A percentile compares a stretch with the other conserved stretches of the same genome.
phyloP scores from a whole-genome alignment of 1,140 invertebrate genomes.

The Drosophila mayri region DNA sequence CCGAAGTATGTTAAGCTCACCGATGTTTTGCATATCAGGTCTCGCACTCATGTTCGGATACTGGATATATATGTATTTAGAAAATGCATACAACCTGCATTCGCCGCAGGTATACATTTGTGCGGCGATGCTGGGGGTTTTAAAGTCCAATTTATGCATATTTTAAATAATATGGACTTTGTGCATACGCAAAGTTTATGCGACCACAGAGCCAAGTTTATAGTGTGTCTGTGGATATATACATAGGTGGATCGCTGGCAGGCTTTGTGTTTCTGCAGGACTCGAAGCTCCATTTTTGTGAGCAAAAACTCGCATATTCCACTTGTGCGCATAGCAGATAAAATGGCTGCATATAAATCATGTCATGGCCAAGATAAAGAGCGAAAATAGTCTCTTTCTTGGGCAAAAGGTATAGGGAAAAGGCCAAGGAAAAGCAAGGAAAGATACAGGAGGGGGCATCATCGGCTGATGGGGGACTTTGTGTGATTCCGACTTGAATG shows the following conservation, averaged over 20 bases:
- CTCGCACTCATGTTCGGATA: conserved; percentile 7
- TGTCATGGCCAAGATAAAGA: conserved; percentile 76
- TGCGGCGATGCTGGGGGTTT: conserved; percentile 18
- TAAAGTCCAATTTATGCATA: conserved; percentile 77
- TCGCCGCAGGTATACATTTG: conserved; percentile 25
- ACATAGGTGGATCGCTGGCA: conserved; percentile 43
- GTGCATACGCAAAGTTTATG: conserved; percentile 57
- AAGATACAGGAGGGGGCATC: background rate
- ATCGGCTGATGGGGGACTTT: conserved; percentile 27
- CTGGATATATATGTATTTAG: conserved; percentile 10
- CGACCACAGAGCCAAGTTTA: conserved; percentile 33
- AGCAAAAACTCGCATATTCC: conserved; percentile 43
- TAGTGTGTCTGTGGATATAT: conserved; percentile 23
- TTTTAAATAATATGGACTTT: conserved; percentile 71
- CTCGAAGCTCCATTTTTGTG: conserved; percentile 22
- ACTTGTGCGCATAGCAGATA: conserved; percentile 61
- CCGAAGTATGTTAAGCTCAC: conserved; percentile 18
- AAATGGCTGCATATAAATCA: conserved; percentile 78
- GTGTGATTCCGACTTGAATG: conserved; percentile 47
- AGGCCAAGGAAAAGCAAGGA: conserved; percentile 7
- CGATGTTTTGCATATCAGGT: conserved; percentile 35
- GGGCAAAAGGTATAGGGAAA: conserved; percentile 17
- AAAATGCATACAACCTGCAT: conserved; percentile 30
- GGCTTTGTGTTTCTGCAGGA: conserved; percentile 53
- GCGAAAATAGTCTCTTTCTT: conserved; percentile 61